Percentiles rank a stretch among this genome's conserved stretches.
These are phyloP conservation scores for Rotaria socialis DNA, from an alignment of 2,888 invertebrate genomes.

Conservation along the genomic window DNA sequence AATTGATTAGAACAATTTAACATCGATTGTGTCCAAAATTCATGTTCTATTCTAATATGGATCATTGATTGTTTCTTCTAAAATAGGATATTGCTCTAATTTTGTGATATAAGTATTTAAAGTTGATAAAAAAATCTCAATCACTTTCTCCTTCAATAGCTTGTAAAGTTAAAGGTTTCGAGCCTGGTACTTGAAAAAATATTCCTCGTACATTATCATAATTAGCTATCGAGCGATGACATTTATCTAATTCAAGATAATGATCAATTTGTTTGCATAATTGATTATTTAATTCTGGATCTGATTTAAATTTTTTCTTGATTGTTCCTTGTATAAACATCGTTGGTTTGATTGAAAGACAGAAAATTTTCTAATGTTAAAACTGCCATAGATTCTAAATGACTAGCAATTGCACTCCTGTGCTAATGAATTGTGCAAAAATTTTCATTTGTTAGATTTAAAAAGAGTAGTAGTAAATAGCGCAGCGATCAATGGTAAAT, in stretches of 20 bases:
- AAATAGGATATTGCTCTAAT: neutral
- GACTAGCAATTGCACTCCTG: too few species aligned
- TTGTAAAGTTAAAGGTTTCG: neutral
- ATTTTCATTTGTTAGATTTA: too few species aligned
- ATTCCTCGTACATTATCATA: constrained; percentile 43
- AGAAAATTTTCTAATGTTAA: too few species aligned
- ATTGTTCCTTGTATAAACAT: too few species aligned
- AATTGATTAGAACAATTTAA: constrained; percentile 41
- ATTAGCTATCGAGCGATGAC: constrained; percentile 38
- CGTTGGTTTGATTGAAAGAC: too few species aligned
- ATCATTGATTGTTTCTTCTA: too few species aligned
- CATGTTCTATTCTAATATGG: neutral
- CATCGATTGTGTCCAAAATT: constrained; percentile 42
- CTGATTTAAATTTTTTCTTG: too few species aligned
- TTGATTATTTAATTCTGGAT: too few species aligned
- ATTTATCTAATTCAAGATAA: constrained; percentile 41
- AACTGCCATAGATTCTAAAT: too few species aligned
- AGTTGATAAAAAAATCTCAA: constrained; percentile 35
- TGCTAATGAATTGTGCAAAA: too few species aligned
- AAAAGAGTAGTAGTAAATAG: neutral
- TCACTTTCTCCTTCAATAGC: constrained; percentile 27
- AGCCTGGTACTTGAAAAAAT: constrained; percentile 34
- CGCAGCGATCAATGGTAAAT: constrained; percentile 38
- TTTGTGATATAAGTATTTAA: constrained; percentile 22
- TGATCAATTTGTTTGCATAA: neutral